phyloP scores from a whole-genome alignment of 2,113 vertebrate species.

The Stegastes partitus region DNA sequence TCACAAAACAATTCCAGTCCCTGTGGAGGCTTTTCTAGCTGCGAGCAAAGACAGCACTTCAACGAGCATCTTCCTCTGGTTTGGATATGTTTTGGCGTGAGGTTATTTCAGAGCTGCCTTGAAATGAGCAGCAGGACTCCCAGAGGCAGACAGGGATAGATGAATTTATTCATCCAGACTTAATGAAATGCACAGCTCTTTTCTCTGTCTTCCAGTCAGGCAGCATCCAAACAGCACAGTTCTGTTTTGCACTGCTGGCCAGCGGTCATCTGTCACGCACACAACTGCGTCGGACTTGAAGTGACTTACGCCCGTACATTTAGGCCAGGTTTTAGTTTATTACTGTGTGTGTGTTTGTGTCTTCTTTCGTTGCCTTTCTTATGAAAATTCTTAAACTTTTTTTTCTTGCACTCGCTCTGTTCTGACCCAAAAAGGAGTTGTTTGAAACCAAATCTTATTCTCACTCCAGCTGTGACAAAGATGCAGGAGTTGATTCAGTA shows the following conservation, averaged over 20 bases:
- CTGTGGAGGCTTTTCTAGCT: slow-evolving; percentile 58
- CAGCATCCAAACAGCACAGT: slow-evolving; percentile 36
- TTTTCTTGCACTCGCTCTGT: not conserved
- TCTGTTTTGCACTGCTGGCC: slow-evolving; percentile 28
- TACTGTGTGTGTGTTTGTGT: not conserved
- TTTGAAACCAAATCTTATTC: slow-evolving; percentile 36
- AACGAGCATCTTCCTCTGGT: slow-evolving; percentile 51
- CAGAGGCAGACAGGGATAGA: slow-evolving; percentile 58
- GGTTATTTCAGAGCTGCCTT: slow-evolving; percentile 59
- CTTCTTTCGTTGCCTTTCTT: not conserved
- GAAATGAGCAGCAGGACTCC: slow-evolving; percentile 57
- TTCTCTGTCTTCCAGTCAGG: slow-evolving; percentile 17
- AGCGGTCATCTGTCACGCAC: slow-evolving; percentile 2
- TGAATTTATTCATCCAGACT: slow-evolving; percentile 60
- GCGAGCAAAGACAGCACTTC: slow-evolving; percentile 51
- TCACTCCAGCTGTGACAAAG: not conserved
- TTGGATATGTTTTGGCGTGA: slow-evolving; percentile 52
- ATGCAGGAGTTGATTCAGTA: not conserved
- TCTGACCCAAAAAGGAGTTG: slow-evolving; percentile 17
- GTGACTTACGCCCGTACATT: not conserved
- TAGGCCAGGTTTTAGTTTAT: not conserved
- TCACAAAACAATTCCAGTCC: slow-evolving; percentile 66
- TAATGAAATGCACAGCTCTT: slow-evolving; percentile 57
- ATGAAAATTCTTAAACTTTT: not conserved
- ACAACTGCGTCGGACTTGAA: not conserved